Evolutionary conservation across 2,888 invertebrate species (phyloP).

Genomic region (Campaea margaritaria): DNA sequence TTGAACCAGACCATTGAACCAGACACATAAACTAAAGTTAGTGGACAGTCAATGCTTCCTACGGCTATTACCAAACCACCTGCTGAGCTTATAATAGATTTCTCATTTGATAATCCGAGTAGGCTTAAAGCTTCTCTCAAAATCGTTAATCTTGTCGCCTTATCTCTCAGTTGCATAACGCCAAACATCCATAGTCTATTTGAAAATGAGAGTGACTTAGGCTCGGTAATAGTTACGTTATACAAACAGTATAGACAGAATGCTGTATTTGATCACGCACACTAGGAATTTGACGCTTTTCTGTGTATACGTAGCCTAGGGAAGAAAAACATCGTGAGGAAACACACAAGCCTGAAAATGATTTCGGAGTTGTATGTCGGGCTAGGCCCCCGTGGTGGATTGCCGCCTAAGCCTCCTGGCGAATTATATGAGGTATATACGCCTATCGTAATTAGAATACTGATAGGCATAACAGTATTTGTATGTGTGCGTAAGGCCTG

Average conservation of each 20-base stretch:
- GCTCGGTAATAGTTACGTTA: constrained; percentile 14
- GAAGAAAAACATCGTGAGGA: too few species aligned
- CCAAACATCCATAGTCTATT: constrained; percentile 22
- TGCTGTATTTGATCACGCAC: not conserved
- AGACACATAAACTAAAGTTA: not conserved
- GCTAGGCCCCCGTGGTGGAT: too few species aligned
- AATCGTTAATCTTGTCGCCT: constrained; percentile 31
- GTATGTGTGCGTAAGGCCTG: too few species aligned
- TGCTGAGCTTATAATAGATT: constrained; percentile 24
- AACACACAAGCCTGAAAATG: too few species aligned
- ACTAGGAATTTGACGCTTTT: not conserved
- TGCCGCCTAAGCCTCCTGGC: too few species aligned
- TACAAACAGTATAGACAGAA: constrained; percentile 22
- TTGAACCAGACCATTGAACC: too few species aligned
- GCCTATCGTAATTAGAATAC: too few species aligned
- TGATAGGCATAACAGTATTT: too few species aligned
- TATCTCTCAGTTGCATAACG: constrained; percentile 29
- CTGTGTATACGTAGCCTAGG: too few species aligned
- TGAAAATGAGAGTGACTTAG: constrained; percentile 29
- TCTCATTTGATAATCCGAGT: constrained; percentile 30
- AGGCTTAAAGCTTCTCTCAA: constrained; percentile 25
- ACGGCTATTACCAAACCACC: constrained; percentile 22
- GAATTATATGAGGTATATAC: too few species aligned
- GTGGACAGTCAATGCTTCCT: not conserved
- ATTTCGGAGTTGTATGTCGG: too few species aligned